Evolutionary conservation across 2,888 invertebrate species (phyloP).

Genomic region (Calameuta idolon): DNA sequence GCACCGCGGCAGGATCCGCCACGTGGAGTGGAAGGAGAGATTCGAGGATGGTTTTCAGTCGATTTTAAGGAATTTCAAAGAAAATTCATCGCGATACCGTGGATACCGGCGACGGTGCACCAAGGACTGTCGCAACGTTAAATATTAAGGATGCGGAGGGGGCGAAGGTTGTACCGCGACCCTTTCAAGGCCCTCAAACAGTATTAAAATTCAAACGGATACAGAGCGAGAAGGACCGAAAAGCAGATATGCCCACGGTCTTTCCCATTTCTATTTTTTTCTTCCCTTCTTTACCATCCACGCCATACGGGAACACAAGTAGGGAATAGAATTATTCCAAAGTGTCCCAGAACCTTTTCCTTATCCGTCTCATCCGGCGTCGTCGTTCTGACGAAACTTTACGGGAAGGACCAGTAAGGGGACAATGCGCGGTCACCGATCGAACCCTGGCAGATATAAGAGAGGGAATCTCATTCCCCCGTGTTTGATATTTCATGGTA

Average conservation of each 20-base stretch:
- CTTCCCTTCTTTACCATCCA: background rate
- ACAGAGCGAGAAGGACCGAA: background rate
- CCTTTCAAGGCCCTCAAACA: background rate
- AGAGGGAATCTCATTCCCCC: slow-evolving; percentile 52
- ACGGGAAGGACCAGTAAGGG: background rate
- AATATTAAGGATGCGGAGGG: background rate
- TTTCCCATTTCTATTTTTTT: background rate
- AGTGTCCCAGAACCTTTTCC: background rate
- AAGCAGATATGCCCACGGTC: background rate
- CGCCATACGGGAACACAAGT: background rate
- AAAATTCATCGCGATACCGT: background rate
- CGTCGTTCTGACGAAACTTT: background rate
- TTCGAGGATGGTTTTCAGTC: background rate
- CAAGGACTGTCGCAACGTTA: background rate
- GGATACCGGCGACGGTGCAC: background rate
- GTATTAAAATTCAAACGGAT: background rate
- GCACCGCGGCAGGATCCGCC: background rate
- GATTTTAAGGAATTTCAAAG: background rate
- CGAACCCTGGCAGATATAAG: background rate
- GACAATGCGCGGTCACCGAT: slow-evolving; percentile 4
- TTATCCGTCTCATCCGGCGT: background rate
- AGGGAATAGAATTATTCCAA: background rate
- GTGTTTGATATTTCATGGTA: slow-evolving; percentile 60
- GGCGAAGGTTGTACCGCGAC: background rate
- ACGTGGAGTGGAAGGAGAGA: background rate